Conservation (phyloP, 1,140 invertebrate species). For the Theocolax elegans region DNA sequence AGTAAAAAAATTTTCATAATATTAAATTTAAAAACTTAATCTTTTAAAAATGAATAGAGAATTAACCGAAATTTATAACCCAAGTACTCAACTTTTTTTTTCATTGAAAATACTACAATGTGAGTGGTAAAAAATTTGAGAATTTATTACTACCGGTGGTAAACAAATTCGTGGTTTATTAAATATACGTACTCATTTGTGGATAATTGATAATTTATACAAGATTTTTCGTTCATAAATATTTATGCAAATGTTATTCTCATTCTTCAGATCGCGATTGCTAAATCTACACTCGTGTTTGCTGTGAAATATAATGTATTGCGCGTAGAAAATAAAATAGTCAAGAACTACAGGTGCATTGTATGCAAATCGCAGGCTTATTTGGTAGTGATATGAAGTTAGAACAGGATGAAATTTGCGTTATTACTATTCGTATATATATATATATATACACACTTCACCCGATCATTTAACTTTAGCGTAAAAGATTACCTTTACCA, state of each 20-base stretch:
- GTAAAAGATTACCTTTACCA: not conserved
- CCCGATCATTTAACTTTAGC: not conserved
- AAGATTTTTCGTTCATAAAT: not conserved
- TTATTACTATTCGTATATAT: not conserved
- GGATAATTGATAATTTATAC: not conserved
- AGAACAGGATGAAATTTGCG: constrained; percentile 9
- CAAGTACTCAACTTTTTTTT: no score
- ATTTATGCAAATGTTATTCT: constrained; percentile 45
- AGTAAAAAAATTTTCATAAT: no score
- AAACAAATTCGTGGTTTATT: no score
- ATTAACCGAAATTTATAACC: no score
- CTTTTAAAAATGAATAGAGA: no score
- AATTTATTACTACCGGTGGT: no score
- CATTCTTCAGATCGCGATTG: constrained; percentile 53
- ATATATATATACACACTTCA: no score
- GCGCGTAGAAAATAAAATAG: constrained; percentile 21
- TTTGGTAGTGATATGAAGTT: constrained; percentile 36
- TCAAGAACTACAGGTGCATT: constrained; percentile 34
- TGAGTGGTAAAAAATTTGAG: no score
- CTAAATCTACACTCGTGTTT: constrained; percentile 46
- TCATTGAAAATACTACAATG: no score
- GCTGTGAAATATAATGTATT: constrained; percentile 28
- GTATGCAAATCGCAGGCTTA: constrained; percentile 34
- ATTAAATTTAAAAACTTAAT: no score
- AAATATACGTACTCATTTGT: no score